Evolutionary conservation across 2,113 vertebrate genomes (phyloP).

Genomic region (Antennarius striatus): DNA sequence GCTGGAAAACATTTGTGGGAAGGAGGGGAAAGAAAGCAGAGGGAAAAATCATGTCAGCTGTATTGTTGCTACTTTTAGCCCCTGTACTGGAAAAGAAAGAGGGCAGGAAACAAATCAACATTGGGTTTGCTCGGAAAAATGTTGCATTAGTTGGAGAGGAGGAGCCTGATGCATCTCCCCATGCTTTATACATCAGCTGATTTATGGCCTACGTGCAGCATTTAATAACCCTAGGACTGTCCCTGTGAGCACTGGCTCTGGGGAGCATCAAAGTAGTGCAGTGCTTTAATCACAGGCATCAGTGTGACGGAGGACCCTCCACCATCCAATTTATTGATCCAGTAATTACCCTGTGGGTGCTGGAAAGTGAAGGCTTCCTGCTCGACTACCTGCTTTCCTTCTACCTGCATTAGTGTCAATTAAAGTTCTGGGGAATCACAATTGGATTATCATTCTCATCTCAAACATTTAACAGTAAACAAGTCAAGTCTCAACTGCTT

Average conservation of each 20-base stretch:
- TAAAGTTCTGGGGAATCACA: no score
- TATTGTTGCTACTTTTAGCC: slow-evolving; percentile 57
- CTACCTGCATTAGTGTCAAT: not conserved
- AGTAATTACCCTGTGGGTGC: slow-evolving; percentile 13
- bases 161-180: slow-evolving; percentile 37
- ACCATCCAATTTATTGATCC: slow-evolving; percentile 6
- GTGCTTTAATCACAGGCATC: not conserved
- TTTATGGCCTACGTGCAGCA: slow-evolving; percentile 54
- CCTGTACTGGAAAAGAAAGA: slow-evolving; percentile 35
- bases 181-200: slow-evolving; percentile 58
- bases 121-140: slow-evolving; percentile 21
- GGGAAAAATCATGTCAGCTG: slow-evolving; percentile 44
- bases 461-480: no score
- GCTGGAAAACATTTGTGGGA: slow-evolving; percentile 52
- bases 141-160: slow-evolving; percentile 33
- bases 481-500: no score
- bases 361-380: not conserved
- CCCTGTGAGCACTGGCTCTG: slow-evolving; percentile 21
- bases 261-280: slow-evolving; percentile 9
- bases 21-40: not conserved
- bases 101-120: slow-evolving; percentile 34
- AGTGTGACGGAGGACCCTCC: slow-evolving; percentile 1
- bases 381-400: not conserved
- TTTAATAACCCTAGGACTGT: slow-evolving; percentile 47
- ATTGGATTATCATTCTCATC: no score